Evolutionary conservation across 2,113 vertebrate genomes (phyloP), one percentile per base, ranked within the genome.

Genomic region (Microtus pennsylvanicus): DNA sequence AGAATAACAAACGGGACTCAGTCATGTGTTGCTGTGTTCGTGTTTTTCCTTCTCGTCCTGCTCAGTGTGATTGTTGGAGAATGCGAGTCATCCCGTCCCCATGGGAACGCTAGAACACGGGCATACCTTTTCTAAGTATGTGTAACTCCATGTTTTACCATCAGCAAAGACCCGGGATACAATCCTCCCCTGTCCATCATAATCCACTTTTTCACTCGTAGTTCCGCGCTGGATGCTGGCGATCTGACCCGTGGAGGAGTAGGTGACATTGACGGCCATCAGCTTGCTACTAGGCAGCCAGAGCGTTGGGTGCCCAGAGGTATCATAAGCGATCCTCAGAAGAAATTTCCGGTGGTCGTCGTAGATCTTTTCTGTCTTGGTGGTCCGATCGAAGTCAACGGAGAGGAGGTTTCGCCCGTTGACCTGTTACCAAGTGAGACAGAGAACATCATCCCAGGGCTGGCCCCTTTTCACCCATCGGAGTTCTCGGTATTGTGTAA

Each of bases 341-440:
- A 99, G 99, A 95, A 99, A 99, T 98, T 99, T 99, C 97, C 99
- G 99, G 98, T 99, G 99, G 99, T 99, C 99, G 33, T 99, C 99
- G 26, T 99, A 99, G 98, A 99, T 99, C 98, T 99, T 99, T 97
- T 99, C 99, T 10, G 99, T 99, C 99, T 99, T 99, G 92, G 99
- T 99, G 65, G 99, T 99, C 97, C 99, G 99, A 98, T 99, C 99
- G 88, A 99, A 99, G 98, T 99, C 99, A 78, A 99, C 99, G 0
- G 99, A 99, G 91, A 99, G 99, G 97, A 99, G 99, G 98, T 99
- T 99, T 88, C 99, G 99, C 94, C 99, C 99, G 35, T 99, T 99
- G 98, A 99, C 99, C 99, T 99, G 99, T 98, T 97, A 92, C 82
- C 96, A 98, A 97, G 97, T 10, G 93, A 65, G 58, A 97, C 94